Base-by-base conservation (phyloP, 2,113 vertebrate genomes). In the Microcebus jonahi region DNA sequence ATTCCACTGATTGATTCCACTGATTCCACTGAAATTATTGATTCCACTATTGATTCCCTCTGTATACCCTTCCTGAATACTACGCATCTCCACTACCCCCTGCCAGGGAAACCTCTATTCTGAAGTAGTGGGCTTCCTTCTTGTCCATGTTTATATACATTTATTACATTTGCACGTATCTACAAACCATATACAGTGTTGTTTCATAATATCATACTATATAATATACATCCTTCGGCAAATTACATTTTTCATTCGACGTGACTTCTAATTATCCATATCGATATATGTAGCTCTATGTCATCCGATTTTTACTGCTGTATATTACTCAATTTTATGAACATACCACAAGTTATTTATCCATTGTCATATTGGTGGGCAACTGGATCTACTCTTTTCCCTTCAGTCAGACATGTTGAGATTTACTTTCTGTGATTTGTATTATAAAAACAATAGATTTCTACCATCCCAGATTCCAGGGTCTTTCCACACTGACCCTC, bases 391-490 rank as follows among this genome's bases (percentile, higher is more conserved):
- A 73, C 25, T 73, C 17, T 80, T 36, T 96, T 76, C 57, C 57
- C 63, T 94, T 61, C 55, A 77, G 59, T 73, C 39, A 95, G 59
- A 50, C 75, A 81, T 1, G 11, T 27, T 88, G 57, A 96, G n/a
- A 97, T 84, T 90, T 87, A 73, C 50, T 55, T 80, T 71, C 31
- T 48, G 17, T 63, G 34, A 91, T 88, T 91, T 92, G 21, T 57
- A 71, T 86, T 68, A 61, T 20, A 91, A 92, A 75, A 88, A 88
- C 63, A 92, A 88, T 5, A 81, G 8, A 83, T 67, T 96, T 90
- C 88, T 39, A 70, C 39, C 27, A 83, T 14, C 57, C 59, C 50
- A 94, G 48, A 63, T 21, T 67, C 57, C 77, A 92, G 42, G 27
- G 55, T 87, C 71, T 14, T 80, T 88, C 77, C 48, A 90, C 57